phyloP scores from a whole-genome alignment of 2,888 invertebrate species.

The Eilema caniola region DNA sequence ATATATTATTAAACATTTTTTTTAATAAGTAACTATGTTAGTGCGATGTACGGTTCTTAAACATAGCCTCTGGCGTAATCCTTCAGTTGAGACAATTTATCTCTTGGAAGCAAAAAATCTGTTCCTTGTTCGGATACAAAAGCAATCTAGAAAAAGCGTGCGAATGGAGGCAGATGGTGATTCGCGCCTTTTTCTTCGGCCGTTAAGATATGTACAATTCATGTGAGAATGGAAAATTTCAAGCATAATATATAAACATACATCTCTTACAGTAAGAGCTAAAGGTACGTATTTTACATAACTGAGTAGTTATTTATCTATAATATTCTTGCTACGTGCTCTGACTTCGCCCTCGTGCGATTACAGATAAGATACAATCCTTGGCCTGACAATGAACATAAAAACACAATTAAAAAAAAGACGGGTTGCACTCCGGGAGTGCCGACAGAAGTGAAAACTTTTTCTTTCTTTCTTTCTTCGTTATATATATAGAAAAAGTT shows the following conservation, averaged over 20 bases:
- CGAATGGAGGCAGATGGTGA: slow-evolving; percentile 71
- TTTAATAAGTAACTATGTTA: not conserved
- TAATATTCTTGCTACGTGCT: no score
- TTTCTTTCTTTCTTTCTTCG: no score
- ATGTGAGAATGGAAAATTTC: not conserved
- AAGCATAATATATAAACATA: not conserved
- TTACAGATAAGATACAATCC: no score
- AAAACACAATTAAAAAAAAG: no score
- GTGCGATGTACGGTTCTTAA: not conserved
- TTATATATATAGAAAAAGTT: no score
- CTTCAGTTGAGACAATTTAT: slow-evolving; percentile 62
- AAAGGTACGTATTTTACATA: not conserved
- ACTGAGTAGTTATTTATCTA: no score
- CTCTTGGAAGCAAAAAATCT: slow-evolving; percentile 66
- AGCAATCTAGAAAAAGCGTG: slow-evolving; percentile 74
- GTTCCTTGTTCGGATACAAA: slow-evolving; percentile 63
- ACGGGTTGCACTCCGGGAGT: no score
- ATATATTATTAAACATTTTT: not conserved
- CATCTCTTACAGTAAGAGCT: not conserved
- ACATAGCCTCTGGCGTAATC: slow-evolving; percentile 10
- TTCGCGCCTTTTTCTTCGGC: slow-evolving; percentile 53
- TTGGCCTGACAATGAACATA: no score
- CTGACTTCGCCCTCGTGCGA: no score
- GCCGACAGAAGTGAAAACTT: no score
- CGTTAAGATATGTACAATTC: slow-evolving; percentile 31